A percentile compares a stretch with the other conserved stretches of the same genome.
Conservation (phyloP, 2,888 invertebrate genomes). For the Drosophila putrida region DNA sequence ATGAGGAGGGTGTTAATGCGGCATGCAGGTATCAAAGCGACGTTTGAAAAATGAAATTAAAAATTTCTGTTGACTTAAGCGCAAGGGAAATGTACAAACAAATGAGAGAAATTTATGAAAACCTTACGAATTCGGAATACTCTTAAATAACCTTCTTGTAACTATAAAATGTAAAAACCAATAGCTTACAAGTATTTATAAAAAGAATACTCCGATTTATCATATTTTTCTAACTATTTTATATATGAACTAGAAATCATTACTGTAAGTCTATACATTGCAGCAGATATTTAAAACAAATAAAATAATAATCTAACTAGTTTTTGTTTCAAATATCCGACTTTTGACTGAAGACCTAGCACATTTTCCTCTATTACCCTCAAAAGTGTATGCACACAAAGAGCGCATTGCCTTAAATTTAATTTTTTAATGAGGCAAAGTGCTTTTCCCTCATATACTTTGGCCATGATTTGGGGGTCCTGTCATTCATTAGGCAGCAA, state of each 20-base stretch:
- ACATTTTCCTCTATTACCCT: neutral
- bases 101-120: conserved; percentile 21
- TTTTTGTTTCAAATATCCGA: neutral
- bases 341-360: neutral
- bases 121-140: conserved; percentile 20
- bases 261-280: too few relatives aligned
- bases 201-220: too few relatives aligned
- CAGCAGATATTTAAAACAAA: too few relatives aligned
- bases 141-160: conserved; percentile 1
- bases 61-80: conserved; percentile 74
- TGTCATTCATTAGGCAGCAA: conserved; percentile 55
- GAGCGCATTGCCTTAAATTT: conserved; percentile 20
- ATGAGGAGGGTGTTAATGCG: conserved; percentile 78
- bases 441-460: conserved; percentile 14
- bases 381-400: neutral
- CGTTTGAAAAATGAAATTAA: conserved; percentile 78
- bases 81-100: conserved; percentile 51
- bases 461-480: neutral
- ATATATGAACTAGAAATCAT: too few relatives aligned
- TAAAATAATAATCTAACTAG: too few relatives aligned
- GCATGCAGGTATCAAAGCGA: conserved; percentile 81
- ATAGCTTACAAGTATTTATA: too few relatives aligned
- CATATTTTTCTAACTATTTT: too few relatives aligned
- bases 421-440: conserved; percentile 67
- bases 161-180: too few relatives aligned